Conservation (phyloP, 2,888 invertebrate species). For the Chironomus tentans region DNA sequence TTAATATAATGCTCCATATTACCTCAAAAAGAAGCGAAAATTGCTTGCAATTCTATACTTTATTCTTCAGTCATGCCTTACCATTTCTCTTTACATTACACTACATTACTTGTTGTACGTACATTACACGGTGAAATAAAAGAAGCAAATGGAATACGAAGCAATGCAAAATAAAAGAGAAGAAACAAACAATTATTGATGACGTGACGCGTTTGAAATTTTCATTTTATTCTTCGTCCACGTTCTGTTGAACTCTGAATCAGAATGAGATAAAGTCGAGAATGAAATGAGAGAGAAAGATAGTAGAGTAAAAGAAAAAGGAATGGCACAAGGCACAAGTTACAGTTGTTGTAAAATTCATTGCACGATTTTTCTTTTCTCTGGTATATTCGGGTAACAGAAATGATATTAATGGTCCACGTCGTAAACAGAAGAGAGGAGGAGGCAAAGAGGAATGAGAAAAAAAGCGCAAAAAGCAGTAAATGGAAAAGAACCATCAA, state of each 20-base stretch:
- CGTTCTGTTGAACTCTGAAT: background rate
- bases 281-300: background rate
- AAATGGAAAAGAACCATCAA: conserved; percentile 24
- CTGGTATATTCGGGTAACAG: conserved; percentile 4
- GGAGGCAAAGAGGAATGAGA: background rate
- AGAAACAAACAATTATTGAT: conserved; percentile 24
- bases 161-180: background rate
- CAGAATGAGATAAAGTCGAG: background rate
- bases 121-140: too few relatives aligned
- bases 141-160: too few relatives aligned
- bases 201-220: conserved; percentile 21
- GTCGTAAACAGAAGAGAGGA: conserved; percentile 13
- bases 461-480: background rate
- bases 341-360: conserved; percentile 19
- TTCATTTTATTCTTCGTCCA: background rate
- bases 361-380: conserved; percentile 18
- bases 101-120: background rate
- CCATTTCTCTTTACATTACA: background rate
- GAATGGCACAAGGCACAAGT: background rate
- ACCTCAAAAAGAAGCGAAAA: background rate
- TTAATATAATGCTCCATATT: conserved; percentile 6
- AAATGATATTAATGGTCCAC: conserved; percentile 26
- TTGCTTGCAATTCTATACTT: background rate
- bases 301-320: too few relatives aligned
- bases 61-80: background rate